These are phyloP conservation scores for Onychostruthus taczanowskii DNA, from an alignment of 2,113 vertebrate genomes.

Conservation along the genomic window DNA sequence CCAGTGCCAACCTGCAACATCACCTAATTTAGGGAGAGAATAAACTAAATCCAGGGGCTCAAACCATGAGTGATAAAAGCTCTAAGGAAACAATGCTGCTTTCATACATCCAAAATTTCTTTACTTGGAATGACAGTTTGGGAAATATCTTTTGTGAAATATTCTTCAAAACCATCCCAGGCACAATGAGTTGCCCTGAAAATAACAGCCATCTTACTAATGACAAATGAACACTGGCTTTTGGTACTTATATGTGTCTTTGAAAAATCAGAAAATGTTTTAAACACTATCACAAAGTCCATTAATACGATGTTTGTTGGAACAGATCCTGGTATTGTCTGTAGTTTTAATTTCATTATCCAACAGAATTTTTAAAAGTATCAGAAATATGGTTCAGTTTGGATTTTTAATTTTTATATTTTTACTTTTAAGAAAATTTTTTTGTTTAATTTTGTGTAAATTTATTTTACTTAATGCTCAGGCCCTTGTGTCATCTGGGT, in stretches of 20 bases:
- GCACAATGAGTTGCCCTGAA: not conserved
- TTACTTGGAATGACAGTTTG: not conserved
- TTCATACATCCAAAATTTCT: not conserved
- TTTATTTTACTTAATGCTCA: not conserved
- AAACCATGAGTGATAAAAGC: not conserved
- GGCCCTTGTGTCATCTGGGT: not conserved
- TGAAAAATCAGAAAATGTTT: not conserved
- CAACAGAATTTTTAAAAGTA: not conserved
- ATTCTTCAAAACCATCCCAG: not conserved
- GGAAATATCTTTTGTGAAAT: not conserved
- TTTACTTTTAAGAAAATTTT: not conserved
- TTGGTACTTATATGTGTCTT: not conserved
- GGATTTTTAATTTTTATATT: not conserved
- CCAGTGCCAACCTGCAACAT: not conserved
- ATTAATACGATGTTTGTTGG: not conserved
- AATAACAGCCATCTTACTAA: not conserved
- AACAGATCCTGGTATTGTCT: not conserved
- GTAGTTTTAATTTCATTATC: not conserved
- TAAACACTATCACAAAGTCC: not conserved
- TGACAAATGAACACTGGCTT: not conserved
- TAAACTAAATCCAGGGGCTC: not conserved
- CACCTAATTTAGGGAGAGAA: not conserved
- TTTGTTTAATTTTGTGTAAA: too few relatives aligned
- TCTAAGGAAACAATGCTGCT: not conserved
- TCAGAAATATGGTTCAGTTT: not conserved